Conservation (phyloP, 2,797 vertebrate species). For the Rhinophrynus dorsalis region DNA sequence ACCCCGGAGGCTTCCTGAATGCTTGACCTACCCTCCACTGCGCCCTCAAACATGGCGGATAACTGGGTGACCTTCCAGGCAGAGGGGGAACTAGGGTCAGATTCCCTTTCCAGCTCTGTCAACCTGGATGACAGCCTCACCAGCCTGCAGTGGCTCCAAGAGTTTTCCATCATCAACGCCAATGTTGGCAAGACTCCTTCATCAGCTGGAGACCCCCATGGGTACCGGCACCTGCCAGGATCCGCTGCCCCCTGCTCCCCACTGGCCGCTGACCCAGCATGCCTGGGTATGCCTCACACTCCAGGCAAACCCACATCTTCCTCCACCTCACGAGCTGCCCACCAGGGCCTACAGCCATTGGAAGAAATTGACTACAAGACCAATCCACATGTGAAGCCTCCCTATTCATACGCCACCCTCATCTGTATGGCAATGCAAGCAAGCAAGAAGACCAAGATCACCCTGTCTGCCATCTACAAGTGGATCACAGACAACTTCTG, state of each 20-base stretch:
- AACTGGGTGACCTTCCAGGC: constrained; percentile 58
- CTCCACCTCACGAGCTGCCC: constrained; percentile 72
- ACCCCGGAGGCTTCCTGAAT: constrained; percentile 44
- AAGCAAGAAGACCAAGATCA: constrained; percentile 90
- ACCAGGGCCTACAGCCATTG: constrained; percentile 71
- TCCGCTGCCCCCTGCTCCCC: constrained; percentile 83
- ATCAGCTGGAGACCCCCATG: constrained; percentile 68
- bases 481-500: constrained; percentile 98
- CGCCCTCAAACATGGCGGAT: constrained; percentile 62
- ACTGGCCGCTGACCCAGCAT: constrained; percentile 86
- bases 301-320: constrained; percentile 87
- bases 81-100: constrained; percentile 32
- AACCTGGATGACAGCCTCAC: constrained; percentile 92
- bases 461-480: constrained; percentile 91
- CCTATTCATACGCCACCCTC: constrained; percentile 92
- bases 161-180: constrained; percentile 86
- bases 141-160: constrained; percentile 95
- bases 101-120: constrained; percentile 55
- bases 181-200: constrained; percentile 62
- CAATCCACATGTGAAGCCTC: constrained; percentile 85
- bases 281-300: constrained; percentile 83
- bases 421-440: constrained; percentile 98
- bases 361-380: constrained; percentile 91
- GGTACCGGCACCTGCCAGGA: constrained; percentile 65
- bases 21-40: constrained; percentile 54